These are phyloP conservation scores for Lophotis ruficrista DNA, from an alignment of 2,113 vertebrate genomes.

Conservation along the genomic window DNA sequence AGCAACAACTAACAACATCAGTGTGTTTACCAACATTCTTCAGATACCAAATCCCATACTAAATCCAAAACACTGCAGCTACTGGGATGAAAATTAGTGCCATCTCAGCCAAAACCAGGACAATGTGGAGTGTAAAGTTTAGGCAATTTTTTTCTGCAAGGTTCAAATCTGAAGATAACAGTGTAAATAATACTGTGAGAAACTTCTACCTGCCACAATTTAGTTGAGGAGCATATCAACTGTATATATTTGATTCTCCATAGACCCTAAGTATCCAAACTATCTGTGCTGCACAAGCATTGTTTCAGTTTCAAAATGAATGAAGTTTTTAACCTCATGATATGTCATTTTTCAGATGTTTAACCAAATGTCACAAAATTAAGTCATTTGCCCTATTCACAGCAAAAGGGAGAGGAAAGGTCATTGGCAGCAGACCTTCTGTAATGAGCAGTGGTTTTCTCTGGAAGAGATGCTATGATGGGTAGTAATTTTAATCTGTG, in stretches of 20 bases:
- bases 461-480: neutral
- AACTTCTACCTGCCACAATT: neutral
- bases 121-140: neutral
- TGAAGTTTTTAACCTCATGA: neutral
- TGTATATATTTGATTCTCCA: neutral
- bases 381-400: neutral
- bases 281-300: neutral
- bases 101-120: too few relatives aligned
- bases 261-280: neutral
- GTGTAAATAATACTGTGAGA: neutral
- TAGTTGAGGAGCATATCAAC: neutral
- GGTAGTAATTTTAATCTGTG: neutral
- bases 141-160: neutral
- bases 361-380: neutral
- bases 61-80: too few relatives aligned
- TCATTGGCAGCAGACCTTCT: neutral
- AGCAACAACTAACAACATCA: too few relatives aligned
- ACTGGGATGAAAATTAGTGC: too few relatives aligned
- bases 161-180: neutral
- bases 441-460: neutral
- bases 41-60: too few relatives aligned
- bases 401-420: neutral
- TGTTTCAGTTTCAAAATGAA: neutral
- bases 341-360: neutral
- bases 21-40: too few relatives aligned